phyloP scores from a whole-genome alignment of 2,113 vertebrate genomes.

The Alexandromys fortis region DNA sequence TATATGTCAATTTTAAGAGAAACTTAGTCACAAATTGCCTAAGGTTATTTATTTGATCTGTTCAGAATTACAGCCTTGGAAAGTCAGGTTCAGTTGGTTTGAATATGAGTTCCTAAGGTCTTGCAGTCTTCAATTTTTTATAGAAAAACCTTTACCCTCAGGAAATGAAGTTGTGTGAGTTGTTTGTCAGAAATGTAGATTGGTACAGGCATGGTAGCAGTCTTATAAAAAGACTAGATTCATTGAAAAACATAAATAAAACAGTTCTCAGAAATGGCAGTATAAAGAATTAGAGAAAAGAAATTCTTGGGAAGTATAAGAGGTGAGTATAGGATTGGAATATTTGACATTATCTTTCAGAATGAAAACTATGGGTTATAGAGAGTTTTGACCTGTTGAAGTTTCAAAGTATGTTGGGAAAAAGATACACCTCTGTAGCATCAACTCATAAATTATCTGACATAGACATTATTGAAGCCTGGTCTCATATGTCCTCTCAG shows the following conservation, averaged over 20 bases:
- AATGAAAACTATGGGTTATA: background rate
- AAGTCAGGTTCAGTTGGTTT: background rate
- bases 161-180: background rate
- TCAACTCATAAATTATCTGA: background rate
- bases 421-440: background rate
- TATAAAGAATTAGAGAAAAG: background rate
- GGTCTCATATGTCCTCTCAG: background rate
- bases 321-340: background rate
- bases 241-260: background rate
- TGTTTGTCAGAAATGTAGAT: background rate
- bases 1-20: background rate
- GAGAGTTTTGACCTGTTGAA: background rate
- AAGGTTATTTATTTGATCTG: background rate
- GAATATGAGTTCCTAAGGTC: background rate
- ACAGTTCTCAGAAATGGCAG: background rate
- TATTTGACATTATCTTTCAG: background rate
- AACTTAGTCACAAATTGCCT: background rate
- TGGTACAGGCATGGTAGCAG: background rate
- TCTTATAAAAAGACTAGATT: background rate
- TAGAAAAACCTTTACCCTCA: too few relatives aligned
- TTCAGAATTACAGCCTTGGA: background rate
- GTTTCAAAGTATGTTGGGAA: background rate
- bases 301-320: background rate
- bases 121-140: background rate
- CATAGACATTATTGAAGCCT: background rate